Percentiles rank a stretch among this genome's conserved stretches.
Conservation (phyloP, 1,140 invertebrate species). For the Mesaphorura yosii region DNA sequence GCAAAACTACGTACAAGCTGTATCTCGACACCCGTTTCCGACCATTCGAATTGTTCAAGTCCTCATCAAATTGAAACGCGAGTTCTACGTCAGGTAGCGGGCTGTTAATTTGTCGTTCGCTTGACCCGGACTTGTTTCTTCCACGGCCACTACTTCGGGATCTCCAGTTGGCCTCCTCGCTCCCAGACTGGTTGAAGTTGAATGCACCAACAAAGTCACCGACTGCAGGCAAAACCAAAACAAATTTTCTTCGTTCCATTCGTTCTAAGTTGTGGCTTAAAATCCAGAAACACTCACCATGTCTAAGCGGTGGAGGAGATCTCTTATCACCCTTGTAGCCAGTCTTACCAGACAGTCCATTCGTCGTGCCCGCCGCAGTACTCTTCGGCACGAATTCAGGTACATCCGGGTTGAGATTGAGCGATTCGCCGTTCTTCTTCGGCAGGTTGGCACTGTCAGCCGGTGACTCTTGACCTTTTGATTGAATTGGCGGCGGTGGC, state of each 20-base stretch:
- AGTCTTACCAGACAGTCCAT: no score
- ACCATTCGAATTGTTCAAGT: conserved; percentile 51
- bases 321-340: no score
- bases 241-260: no score
- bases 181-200: neutral
- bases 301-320: no score
- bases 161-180: neutral
- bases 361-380: no score
- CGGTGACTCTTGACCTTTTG: neutral
- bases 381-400: conserved; percentile 56
- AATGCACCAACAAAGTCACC: no score
- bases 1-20: neutral
- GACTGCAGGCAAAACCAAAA: no score
- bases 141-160: neutral
- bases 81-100: conserved; percentile 72
- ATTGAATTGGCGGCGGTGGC: neutral
- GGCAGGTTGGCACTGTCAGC: no score
- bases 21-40: no score
- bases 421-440: conserved; percentile 41
- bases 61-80: conserved; percentile 95
- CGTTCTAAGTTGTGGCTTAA: no score
- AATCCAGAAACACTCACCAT: no score
- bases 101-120: conserved; percentile 35
- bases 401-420: conserved; percentile 70
- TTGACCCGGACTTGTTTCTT: neutral